Percentiles rank a stretch among this genome's conserved stretches.
Conservation (phyloP, 2,888 invertebrate species). For the Melanostoma mellinum region DNA sequence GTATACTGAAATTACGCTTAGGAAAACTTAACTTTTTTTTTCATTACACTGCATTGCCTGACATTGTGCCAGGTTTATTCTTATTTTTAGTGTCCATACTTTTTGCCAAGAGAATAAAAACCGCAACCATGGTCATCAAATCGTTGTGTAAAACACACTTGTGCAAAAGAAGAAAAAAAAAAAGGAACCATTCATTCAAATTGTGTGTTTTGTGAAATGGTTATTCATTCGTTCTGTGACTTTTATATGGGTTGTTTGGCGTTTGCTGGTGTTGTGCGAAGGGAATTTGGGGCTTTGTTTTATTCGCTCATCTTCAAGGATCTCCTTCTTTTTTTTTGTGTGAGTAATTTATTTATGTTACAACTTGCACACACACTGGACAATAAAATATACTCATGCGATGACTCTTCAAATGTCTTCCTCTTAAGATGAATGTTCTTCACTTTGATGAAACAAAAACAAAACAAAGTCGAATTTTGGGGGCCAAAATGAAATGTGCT, state of each 20-base stretch:
- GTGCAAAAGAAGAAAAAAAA: too few species aligned
- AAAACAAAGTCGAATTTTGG: not conserved
- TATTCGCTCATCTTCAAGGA: constrained; percentile 28
- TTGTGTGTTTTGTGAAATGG: too few species aligned
- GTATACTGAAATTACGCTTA: not conserved
- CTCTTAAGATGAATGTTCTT: constrained; percentile 1
- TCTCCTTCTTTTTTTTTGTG: not conserved
- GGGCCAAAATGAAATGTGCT: constrained; percentile 16
- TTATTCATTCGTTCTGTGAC: not conserved
- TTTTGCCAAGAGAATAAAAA: not conserved
- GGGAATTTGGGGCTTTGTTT: not conserved
- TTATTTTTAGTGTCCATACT: not conserved
- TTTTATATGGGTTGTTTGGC: not conserved
- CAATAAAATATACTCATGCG: constrained; percentile 31
- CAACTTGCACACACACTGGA: constrained; percentile 3
- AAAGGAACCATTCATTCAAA: too few species aligned
- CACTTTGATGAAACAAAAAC: too few species aligned
- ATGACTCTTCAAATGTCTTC: not conserved
- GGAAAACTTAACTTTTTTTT: constrained; percentile 8
- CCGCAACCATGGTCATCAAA: constrained; percentile 1
- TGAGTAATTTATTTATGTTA: not conserved
- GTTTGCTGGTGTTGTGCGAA: not conserved
- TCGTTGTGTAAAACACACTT: not conserved
- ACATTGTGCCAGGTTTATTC: constrained; percentile 21
- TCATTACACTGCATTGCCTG: constrained; percentile 33